These are phyloP conservation scores for Aleiodes leptofemur DNA, from an alignment of 2,888 invertebrate species.

Conservation along the genomic window DNA sequence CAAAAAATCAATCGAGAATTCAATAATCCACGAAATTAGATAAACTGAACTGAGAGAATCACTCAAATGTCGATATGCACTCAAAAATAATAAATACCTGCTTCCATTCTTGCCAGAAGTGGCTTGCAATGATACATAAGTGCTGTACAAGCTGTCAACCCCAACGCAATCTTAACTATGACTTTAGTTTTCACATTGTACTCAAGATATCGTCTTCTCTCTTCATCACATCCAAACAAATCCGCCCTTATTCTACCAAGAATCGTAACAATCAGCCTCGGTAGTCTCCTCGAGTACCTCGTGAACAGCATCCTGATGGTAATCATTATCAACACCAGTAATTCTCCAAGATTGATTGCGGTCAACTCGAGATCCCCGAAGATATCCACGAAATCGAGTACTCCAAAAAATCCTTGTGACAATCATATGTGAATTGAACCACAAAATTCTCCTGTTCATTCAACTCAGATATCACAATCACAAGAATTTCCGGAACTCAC, in stretches of 20 bases:
- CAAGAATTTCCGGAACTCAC: background rate
- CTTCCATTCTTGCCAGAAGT: background rate
- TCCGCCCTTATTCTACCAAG: background rate
- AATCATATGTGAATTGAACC: too few species aligned
- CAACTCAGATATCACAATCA: background rate
- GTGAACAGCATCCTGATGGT: background rate
- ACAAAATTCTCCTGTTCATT: background rate
- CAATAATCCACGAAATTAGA: background rate
- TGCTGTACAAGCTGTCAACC: background rate
- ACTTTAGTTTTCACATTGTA: background rate
- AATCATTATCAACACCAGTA: background rate
- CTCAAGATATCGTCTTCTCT: constrained; percentile 4
- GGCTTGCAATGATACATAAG: constrained; percentile 9
- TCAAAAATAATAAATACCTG: background rate
- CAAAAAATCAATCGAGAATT: too few species aligned
- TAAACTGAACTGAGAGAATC: background rate
- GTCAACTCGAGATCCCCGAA: constrained; percentile 16
- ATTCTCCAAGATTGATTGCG: background rate
- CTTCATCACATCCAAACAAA: constrained; percentile 10
- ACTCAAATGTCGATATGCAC: too few species aligned
- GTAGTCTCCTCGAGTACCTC: background rate
- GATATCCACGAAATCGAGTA: constrained; percentile 7
- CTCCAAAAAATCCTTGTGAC: constrained; percentile 1
- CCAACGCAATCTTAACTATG: background rate
- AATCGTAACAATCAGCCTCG: background rate